A percentile compares a stretch with the other conserved stretches of the same genome.
These are phyloP conservation scores for Solenodon paradoxus DNA, from an alignment of 2,113 vertebrate species.

Conservation along the genomic window DNA sequence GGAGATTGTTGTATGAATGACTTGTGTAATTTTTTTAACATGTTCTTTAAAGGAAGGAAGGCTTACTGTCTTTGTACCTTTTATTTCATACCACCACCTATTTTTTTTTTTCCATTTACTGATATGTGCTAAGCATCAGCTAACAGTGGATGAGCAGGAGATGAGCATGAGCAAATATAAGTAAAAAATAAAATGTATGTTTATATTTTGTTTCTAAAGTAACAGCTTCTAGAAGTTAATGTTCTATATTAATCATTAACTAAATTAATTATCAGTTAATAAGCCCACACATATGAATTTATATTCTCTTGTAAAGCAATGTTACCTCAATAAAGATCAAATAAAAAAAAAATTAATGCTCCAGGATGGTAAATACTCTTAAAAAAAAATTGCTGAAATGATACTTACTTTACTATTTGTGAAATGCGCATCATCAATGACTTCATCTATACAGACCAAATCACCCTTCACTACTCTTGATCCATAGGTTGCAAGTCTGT, in stretches of 20 bases:
- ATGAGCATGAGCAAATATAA: not conserved
- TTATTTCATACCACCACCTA: not conserved
- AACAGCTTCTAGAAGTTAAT: not conserved
- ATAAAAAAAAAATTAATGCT: not conserved
- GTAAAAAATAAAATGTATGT: not conserved
- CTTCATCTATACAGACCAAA: conserved; percentile 84
- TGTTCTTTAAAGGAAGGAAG: not conserved
- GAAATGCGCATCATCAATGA: conserved; percentile 35
- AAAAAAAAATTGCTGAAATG: not conserved
- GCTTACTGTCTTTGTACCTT: not conserved
- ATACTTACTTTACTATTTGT: conserved; percentile 80
- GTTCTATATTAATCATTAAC: too few relatives aligned
- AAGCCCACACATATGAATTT: too few relatives aligned
- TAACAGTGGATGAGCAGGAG: not conserved
- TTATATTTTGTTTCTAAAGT: not conserved
- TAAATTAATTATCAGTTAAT: too few relatives aligned
- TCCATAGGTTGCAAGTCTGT: conserved; percentile 87
- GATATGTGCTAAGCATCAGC: not conserved
- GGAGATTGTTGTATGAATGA: not conserved
- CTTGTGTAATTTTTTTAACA: not conserved
- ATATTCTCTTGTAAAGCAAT: too few relatives aligned
- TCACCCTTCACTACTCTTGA: conserved; percentile 88
- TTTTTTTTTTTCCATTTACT: conserved; percentile 6
- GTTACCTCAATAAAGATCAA: too few relatives aligned
- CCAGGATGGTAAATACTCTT: not conserved